Conservation (phyloP, 1,140 invertebrate species). For the Drosophila busckii region DNA sequence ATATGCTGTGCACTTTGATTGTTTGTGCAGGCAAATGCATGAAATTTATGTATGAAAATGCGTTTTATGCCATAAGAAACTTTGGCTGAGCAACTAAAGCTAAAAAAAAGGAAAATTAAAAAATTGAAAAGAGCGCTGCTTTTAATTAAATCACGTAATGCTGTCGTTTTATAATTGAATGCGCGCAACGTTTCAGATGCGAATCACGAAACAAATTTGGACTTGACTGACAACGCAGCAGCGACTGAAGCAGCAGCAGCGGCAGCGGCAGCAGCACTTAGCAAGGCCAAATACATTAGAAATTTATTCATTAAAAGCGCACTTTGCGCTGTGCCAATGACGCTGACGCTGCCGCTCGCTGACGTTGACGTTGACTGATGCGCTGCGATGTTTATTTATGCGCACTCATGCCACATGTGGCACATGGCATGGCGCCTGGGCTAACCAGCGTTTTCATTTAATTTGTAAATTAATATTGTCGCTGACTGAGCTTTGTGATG, state of each 20-base stretch:
- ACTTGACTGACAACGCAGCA: constrained; percentile 3
- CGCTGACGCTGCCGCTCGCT: constrained; percentile 3
- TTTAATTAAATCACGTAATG: no score
- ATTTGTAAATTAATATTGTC: constrained; percentile 69
- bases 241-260: constrained; percentile 6
- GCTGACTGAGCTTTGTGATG: constrained; percentile 66
- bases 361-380: constrained; percentile 53
- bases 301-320: constrained; percentile 66
- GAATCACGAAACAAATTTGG: no score
- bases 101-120: no score
- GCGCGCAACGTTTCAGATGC: no score
- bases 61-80: no score
- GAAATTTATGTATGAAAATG: no score
- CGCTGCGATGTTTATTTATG: constrained; percentile 51
- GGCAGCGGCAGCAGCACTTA: constrained; percentile 5
- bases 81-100: no score
- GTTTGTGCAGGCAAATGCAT: no score
- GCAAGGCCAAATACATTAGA: constrained; percentile 45
- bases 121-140: no score
- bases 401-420: constrained; percentile 39
- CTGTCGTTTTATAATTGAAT: no score
- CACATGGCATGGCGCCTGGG: constrained; percentile 5
- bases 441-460: constrained; percentile 47
- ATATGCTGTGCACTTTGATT: no score
- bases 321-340: no score